These are phyloP conservation scores for Ceyx cyanopectus DNA, from an alignment of 2,113 vertebrate species.

Conservation along the genomic window DNA sequence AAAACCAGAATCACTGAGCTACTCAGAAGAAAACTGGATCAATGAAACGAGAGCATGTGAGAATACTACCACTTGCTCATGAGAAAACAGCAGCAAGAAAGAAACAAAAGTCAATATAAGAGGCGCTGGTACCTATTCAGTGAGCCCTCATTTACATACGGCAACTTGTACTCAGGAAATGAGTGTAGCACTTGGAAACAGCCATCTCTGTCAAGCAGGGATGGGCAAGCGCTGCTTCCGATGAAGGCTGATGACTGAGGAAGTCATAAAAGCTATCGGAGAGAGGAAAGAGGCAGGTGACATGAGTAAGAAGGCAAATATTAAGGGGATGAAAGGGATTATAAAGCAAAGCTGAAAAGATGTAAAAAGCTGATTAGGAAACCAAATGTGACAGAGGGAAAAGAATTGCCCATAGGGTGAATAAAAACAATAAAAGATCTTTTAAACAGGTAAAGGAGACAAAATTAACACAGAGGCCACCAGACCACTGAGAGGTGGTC, in stretches of 20 bases:
- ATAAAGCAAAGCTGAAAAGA: conserved; percentile 59
- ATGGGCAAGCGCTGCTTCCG: background rate
- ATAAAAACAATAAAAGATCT: conserved; percentile 42
- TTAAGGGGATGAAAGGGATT: conserved; percentile 55
- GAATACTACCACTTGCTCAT: conserved; percentile 30
- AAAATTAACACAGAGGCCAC: background rate
- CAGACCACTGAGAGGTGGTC: background rate
- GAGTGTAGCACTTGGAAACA: conserved; percentile 51
- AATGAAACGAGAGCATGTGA: background rate
- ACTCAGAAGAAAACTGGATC: background rate
- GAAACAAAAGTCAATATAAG: conserved; percentile 46
- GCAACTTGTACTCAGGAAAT: conserved; percentile 46
- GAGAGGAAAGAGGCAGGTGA: conserved; percentile 22
- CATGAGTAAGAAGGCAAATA: conserved; percentile 47
- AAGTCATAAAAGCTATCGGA: conserved; percentile 42
- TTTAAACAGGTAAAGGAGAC: conserved; percentile 12
- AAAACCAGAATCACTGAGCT: background rate
- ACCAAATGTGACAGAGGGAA: conserved; percentile 43
- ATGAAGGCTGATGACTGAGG: conserved; percentile 25
- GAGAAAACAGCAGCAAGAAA: conserved; percentile 40
- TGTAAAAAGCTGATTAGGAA: conserved; percentile 64
- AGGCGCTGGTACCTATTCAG: conserved; percentile 15
- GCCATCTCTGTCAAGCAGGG: background rate
- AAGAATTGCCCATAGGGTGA: conserved; percentile 11
- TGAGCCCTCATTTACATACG: background rate